phyloP scores from a whole-genome alignment of 2,797 vertebrate species.

The Alectoris magna region DNA sequence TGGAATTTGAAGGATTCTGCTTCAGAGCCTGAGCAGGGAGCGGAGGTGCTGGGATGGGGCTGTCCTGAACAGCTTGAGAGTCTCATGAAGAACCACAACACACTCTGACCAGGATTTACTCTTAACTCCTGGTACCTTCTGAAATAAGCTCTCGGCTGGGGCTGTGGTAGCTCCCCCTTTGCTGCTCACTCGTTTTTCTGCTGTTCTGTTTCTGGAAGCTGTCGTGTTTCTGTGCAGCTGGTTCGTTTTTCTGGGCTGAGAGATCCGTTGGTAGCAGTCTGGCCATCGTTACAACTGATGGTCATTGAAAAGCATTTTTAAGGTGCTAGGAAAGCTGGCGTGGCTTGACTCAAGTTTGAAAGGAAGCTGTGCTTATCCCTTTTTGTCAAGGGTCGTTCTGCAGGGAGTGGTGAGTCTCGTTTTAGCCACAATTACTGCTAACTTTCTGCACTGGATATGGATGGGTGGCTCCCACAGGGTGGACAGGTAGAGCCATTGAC shows the following conservation, averaged over 20 bases:
- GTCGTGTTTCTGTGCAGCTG: accelerated
- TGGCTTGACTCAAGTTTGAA: neutral
- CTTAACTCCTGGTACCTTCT: neutral
- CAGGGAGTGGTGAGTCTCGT: neutral
- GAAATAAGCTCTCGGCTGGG: neutral
- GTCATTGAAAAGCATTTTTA: neutral
- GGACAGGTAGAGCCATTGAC: neutral
- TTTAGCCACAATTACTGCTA: neutral
- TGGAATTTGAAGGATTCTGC: neutral
- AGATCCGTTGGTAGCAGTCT: neutral
- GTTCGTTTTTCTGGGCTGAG: neutral
- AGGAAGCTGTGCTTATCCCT: neutral
- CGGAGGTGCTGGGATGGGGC: neutral
- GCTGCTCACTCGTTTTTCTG: neutral
- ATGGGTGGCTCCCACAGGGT: too few relatives aligned
- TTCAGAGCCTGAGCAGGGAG: neutral
- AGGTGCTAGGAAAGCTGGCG: neutral
- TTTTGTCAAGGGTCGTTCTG: neutral
- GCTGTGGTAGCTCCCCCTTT: neutral
- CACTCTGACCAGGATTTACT: neutral
- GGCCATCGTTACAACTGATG: neutral
- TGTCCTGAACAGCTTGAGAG: too few relatives aligned
- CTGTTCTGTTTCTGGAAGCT: neutral
- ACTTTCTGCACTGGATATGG: accelerated
- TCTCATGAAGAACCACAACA: neutral